Evolutionary conservation across 1,140 invertebrate genomes (phyloP).

Genomic region (Papilio dardanus): DNA sequence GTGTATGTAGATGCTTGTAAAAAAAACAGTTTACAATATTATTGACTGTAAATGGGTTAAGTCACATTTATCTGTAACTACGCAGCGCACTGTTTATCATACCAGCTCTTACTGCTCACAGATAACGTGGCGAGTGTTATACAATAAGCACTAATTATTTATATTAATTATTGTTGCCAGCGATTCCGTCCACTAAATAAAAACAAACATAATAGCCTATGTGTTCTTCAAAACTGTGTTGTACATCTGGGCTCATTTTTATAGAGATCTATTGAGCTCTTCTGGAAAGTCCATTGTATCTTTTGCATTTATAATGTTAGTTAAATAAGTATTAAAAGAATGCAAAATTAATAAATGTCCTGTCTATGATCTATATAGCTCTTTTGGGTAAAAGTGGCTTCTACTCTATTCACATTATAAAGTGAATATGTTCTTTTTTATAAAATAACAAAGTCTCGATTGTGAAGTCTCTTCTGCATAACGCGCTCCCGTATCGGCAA

Average conservation of each 20-base stretch:
- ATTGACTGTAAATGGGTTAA: slow-evolving; percentile 65
- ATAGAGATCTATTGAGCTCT: too few relatives aligned
- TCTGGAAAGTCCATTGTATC: too few relatives aligned
- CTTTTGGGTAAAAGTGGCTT: too few relatives aligned
- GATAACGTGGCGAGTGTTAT: slow-evolving; percentile 55
- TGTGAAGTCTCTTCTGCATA: slow-evolving; percentile 39
- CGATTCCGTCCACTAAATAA: too few relatives aligned
- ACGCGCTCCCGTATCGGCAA: slow-evolving; percentile 42
- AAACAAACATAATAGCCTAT: too few relatives aligned
- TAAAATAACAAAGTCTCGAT: slow-evolving; percentile 29
- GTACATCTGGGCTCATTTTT: too few relatives aligned
- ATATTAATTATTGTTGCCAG: background rate
- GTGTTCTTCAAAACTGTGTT: too few relatives aligned
- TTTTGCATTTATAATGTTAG: too few relatives aligned
- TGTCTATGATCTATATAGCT: too few relatives aligned
- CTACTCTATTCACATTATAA: too few relatives aligned
- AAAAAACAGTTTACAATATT: slow-evolving; percentile 42
- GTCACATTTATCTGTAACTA: slow-evolving; percentile 62
- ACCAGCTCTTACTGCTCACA: slow-evolving; percentile 50
- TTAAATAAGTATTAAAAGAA: too few relatives aligned
- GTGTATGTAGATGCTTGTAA: slow-evolving; percentile 3
- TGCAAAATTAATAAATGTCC: too few relatives aligned
- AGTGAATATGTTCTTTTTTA: background rate
- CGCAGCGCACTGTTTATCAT: slow-evolving; percentile 58
- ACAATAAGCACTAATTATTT: slow-evolving; percentile 35